phyloP scores from a whole-genome alignment of 2,888 invertebrate species.

The Protonemura montana region DNA sequence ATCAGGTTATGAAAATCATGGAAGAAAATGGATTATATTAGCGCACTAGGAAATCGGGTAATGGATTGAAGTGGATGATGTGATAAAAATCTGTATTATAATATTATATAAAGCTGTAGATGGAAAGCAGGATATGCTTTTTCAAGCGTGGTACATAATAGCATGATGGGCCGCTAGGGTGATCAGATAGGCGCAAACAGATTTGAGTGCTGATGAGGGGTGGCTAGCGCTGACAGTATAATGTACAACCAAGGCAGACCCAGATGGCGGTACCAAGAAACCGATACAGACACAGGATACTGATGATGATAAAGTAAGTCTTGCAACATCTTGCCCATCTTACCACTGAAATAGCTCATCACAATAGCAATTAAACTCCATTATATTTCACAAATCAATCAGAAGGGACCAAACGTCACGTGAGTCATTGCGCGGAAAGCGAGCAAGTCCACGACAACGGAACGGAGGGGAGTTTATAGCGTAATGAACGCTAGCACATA shows the following conservation, averaged over 20 bases:
- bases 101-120: not conserved
- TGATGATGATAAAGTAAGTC: too few relatives aligned
- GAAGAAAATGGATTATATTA: slow-evolving; percentile 12
- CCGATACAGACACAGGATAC: too few relatives aligned
- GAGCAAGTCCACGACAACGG: not conserved
- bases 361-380: too few relatives aligned
- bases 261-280: too few relatives aligned
- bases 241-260: too few relatives aligned
- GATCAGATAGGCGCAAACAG: not conserved
- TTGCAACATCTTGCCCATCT: too few relatives aligned
- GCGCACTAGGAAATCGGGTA: not conserved
- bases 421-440: too few relatives aligned
- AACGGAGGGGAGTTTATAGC: not conserved
- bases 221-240: not conserved
- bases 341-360: too few relatives aligned
- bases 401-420: too few relatives aligned
- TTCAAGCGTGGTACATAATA: not conserved
- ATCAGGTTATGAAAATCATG: not conserved
- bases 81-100: not conserved
- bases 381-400: too few relatives aligned
- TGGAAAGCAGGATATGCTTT: not conserved
- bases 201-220: not conserved
- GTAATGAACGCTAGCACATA: not conserved
- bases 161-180: not conserved
- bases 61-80: slow-evolving; percentile 12